Evolutionary conservation across 2,113 vertebrate genomes (phyloP).

Genomic region (Zosterops hypoxanthus): DNA sequence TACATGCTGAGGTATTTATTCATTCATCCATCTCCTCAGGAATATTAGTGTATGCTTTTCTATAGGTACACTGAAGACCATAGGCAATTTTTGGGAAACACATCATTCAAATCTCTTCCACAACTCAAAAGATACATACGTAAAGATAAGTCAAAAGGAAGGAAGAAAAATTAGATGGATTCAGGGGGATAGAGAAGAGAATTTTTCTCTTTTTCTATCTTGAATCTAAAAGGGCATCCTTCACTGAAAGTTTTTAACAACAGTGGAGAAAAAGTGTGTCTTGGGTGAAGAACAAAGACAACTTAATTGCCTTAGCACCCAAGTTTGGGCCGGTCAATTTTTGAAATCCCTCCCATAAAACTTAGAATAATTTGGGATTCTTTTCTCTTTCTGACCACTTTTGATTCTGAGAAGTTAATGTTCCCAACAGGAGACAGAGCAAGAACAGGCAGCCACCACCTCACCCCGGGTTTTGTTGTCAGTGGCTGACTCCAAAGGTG

Average conservation of each 20-base stretch:
- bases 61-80: neutral
- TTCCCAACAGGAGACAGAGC: neutral
- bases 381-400: neutral
- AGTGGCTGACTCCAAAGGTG: neutral
- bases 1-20: neutral
- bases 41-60: neutral
- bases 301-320: neutral
- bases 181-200: neutral
- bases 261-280: accelerated
- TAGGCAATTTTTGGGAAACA: neutral
- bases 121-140: neutral
- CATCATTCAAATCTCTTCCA: neutral
- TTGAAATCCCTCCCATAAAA: neutral
- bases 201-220: neutral
- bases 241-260: neutral
- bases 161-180: neutral
- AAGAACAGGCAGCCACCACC: neutral
- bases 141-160: neutral
- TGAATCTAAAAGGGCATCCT: neutral
- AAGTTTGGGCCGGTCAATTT: neutral
- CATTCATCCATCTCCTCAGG: neutral
- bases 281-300: neutral
- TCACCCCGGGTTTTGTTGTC: neutral
- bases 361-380: neutral
- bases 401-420: neutral